Conservation (phyloP, 2,113 vertebrate species). For the Pelecanus crispus region DNA sequence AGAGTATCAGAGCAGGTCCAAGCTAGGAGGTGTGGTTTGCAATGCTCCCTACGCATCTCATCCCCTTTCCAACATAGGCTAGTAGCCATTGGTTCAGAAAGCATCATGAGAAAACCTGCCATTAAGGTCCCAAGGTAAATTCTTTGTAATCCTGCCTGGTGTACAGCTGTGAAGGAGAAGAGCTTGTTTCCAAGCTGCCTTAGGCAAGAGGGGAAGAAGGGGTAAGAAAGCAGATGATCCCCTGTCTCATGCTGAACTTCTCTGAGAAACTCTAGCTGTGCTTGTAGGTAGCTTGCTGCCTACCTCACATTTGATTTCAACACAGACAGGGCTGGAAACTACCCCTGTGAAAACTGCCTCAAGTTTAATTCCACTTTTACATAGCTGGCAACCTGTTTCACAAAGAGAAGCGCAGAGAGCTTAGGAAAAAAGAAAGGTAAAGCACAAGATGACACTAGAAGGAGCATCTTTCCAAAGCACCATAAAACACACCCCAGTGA, state of each 20-base stretch:
- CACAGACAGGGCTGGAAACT: not conserved
- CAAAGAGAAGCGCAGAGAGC: not conserved
- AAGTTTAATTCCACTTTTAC: not conserved
- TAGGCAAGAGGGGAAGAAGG: not conserved
- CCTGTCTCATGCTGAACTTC: not conserved
- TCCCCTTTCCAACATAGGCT: not conserved
- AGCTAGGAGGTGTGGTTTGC: conserved; percentile 41
- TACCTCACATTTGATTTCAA: not conserved
- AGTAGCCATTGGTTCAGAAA: not conserved
- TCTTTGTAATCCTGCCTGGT: not conserved
- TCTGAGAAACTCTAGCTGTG: not conserved
- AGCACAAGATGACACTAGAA: not conserved
- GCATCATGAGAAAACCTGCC: not conserved
- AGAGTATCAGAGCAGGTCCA: not conserved
- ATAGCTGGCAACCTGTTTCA: not conserved
- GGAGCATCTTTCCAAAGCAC: not conserved
- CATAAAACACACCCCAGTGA: not conserved
- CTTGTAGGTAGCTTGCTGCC: not conserved
- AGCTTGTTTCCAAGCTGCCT: not conserved
- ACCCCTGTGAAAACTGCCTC: not conserved
- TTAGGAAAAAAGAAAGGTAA: not conserved
- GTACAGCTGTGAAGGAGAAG: not conserved
- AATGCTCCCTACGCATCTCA: not conserved
- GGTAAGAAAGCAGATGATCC: not conserved
- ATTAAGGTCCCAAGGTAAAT: not conserved